Evolutionary conservation across 2,113 vertebrate genomes (phyloP), one percentile per base, ranked within the genome.

Genomic region (Salvelinus alpinus): DNA sequence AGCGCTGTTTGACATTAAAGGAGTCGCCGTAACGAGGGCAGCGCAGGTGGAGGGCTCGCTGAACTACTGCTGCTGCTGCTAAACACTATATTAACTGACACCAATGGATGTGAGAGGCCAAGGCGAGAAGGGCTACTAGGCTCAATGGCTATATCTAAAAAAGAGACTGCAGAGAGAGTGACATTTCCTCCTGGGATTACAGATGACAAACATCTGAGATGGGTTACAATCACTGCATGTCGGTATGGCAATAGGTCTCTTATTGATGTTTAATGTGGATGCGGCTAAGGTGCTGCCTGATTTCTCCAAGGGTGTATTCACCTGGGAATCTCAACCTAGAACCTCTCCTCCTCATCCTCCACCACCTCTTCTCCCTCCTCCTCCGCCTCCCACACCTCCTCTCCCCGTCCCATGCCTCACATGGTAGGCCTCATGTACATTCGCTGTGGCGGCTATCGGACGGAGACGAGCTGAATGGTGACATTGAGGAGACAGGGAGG

Each of bases 1-100:
- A 78, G 71, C 82, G 83, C n/a, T 74, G 64, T 87, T 88, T 91
- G 85, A 77, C 86, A 82, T 88, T 83, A 81, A 80, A 74, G 83
- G 73, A 64, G 78, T 44, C 67, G 60, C 48, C 72, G 71, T 81
- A 70, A 79, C 34, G 54, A 77, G 83, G 67, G 24, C 73, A 75
- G 71, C 82, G 80, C 77, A 78, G 76, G 82, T 78, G 80, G 64
- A 77, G 57, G 76, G 14, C 48, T 78, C 64, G n/a, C 64, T 70
- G 12, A 44, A 44, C 38, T 44, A 44, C 38, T 16, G 11, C 73
- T 69, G 20, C 31, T 65, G 51, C 51, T 54, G 51, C 67, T 76
- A 69, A 80, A 73, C 9, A 25, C 22, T 75, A 77, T 75, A n/a
- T 62, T 65, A 71, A 78, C 59, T 60, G 34, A 73, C 79, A 57